Base-by-base conservation (phyloP, 2,888 invertebrate species). In the Dryomyza anilis region DNA sequence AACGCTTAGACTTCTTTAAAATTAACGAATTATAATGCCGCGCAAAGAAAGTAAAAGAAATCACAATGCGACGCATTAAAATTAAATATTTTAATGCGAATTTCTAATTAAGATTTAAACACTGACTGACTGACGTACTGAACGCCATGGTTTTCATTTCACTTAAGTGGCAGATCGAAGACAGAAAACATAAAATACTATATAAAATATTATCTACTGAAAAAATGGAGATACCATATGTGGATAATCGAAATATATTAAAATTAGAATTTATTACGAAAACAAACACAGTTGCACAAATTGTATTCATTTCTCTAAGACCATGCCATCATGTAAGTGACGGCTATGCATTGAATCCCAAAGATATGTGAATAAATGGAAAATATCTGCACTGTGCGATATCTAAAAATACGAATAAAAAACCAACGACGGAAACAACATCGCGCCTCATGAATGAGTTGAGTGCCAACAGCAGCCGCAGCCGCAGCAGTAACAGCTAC, bases 381-480 rank as follows among this genome's bases (percentile, higher is more conserved):
- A 27, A 30, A 55, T 55, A 45, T 55, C 55, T 62, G 45, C 62
- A 62, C 62, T 62, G 50, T 62, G 55, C 62, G 55, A 45, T 62
- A 62, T 56, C 56, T 63, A 63, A 63, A 63, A 63, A 63, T 57
- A 63, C 63, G 23, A 29, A 25, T 19, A 16, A 27, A 29, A 7
- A n/a, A 33, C 21, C 10, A 25, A 45, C 36, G 39, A 39, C 61
- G 52, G 61, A 50, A 61, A 46, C 23, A 33, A 19, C n/a, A n/a
- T n/a, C 21, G 29, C 45, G 30, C 46, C 19, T 21, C 19, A 12
- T 46, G 58, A 58, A 55, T 14, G 36, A 21, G 12, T 55, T 21
- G 21, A 33, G 52, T 30, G 53, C 53, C 53, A 53, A 53, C 53
- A 30, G 16, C 23, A 6, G n/a, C 36, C 27, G 45, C 52, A 19